Percentiles rank a stretch among this genome's conserved stretches.
Conservation (phyloP, 23 tunicate species). For the Diplosoma virens region DNA sequence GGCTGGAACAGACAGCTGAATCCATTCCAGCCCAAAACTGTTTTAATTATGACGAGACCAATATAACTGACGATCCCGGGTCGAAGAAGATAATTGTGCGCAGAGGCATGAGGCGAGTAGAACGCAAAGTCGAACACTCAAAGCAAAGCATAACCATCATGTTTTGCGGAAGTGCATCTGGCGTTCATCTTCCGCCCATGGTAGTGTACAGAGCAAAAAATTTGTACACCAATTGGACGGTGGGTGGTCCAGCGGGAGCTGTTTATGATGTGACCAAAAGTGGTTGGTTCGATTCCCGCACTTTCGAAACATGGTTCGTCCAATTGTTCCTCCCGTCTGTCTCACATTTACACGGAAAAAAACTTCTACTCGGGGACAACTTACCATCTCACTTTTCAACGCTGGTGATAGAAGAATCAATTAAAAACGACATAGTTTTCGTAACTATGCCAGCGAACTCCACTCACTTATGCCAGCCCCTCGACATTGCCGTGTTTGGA, state of each 20-base stretch:
- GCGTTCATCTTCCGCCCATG: slow-evolving; percentile 18
- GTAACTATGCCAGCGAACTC: slow-evolving; percentile 21
- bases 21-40: slow-evolving; percentile 14
- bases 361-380: slow-evolving; percentile 14
- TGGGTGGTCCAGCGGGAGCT: slow-evolving; percentile 23
- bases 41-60: slow-evolving; percentile 26
- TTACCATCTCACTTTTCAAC: slow-evolving; percentile 21
- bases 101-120: neutral
- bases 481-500: slow-evolving; percentile 33
- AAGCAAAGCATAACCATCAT: slow-evolving; percentile 6
- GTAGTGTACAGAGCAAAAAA: slow-evolving; percentile 25
- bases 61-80: slow-evolving; percentile 6
- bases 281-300: slow-evolving; percentile 18
- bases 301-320: slow-evolving; percentile 15
- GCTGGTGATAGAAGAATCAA: neutral
- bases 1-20: neutral
- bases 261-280: slow-evolving; percentile 23
- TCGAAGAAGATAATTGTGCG: slow-evolving; percentile 18
- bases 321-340: slow-evolving; percentile 1
- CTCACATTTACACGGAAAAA: neutral
- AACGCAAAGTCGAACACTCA: slow-evolving; percentile 2
- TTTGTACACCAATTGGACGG: slow-evolving; percentile 8
- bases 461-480: slow-evolving; percentile 25
- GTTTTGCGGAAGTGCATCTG: slow-evolving; percentile 25
- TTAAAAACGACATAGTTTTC: slow-evolving; percentile 10